Percentiles rank a stretch among this genome's conserved stretches.
Conservation (phyloP, 2,797 vertebrate species). For the Acanthurus leucopareius region DNA sequence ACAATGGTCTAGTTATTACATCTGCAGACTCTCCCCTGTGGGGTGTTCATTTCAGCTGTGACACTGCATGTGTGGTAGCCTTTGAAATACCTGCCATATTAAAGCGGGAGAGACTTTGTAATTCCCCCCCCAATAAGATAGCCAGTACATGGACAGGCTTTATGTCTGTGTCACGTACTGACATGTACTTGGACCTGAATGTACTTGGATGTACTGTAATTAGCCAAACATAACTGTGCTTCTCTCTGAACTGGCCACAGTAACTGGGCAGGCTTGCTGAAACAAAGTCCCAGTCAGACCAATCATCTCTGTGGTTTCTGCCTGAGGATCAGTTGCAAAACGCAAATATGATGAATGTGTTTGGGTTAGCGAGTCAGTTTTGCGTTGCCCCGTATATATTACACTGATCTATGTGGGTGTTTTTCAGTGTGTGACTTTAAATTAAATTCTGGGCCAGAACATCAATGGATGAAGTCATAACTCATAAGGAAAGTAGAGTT, state of each 20-base stretch:
- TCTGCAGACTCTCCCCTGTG: conserved; percentile 61
- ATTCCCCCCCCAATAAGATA: conserved; percentile 50
- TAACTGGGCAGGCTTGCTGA: conserved; percentile 69
- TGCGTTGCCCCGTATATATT: conserved; percentile 35
- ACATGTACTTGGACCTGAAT: conserved; percentile 41
- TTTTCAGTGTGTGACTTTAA: conserved; percentile 33
- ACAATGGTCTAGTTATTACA: conserved; percentile 73
- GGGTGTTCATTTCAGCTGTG: conserved; percentile 69
- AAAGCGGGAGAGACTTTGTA: conserved; percentile 46
- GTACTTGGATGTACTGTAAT: conserved; percentile 56
- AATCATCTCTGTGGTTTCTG: conserved; percentile 76
- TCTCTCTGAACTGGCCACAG: conserved; percentile 67
- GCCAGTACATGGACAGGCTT: conserved; percentile 55
- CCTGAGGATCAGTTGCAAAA: conserved; percentile 57
- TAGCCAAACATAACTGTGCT: conserved; percentile 74
- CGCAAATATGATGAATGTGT: conserved; percentile 61
- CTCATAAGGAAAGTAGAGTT: background rate
- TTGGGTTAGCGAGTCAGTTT: conserved; percentile 45
- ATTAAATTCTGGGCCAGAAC: conserved; percentile 19
- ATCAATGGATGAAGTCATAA: background rate
- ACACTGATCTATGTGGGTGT: conserved; percentile 29
- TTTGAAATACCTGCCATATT: conserved; percentile 69
- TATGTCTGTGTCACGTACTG: conserved; percentile 38
- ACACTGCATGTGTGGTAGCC: conserved; percentile 59
- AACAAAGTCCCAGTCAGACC: conserved; percentile 70